phyloP scores from a whole-genome alignment of 2,888 invertebrate genomes.

The Erynnis tages region DNA sequence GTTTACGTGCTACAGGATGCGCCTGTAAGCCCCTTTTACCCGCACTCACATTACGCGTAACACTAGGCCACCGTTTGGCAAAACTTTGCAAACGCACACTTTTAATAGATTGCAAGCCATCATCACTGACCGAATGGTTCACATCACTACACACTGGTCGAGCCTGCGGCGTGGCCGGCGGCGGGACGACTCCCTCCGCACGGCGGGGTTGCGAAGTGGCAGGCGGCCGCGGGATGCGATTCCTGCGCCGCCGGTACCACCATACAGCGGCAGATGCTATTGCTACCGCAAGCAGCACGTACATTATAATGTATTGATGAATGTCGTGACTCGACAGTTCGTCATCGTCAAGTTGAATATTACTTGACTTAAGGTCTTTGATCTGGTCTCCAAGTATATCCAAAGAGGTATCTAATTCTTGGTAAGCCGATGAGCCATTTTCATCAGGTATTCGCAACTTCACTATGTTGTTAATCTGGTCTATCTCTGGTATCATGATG shows the following conservation, averaged over 20 bases:
- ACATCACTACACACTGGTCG: neutral
- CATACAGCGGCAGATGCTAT: neutral
- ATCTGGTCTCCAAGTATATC: neutral
- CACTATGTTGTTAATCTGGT: conserved; percentile 19
- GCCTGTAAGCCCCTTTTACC: too few relatives aligned
- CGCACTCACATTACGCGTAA: neutral
- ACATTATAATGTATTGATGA: neutral
- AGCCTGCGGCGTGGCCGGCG: neutral
- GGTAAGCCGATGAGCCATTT: neutral
- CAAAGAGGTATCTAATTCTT: neutral
- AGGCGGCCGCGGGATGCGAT: neutral
- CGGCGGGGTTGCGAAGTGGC: neutral
- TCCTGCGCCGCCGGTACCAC: neutral
- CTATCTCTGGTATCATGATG: conserved; percentile 9
- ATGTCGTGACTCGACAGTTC: neutral
- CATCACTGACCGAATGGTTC: neutral
- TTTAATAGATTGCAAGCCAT: too few relatives aligned
- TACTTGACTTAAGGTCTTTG: neutral
- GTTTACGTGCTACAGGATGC: too few relatives aligned
- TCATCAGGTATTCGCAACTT: conserved; percentile 6
- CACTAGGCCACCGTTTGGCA: neutral
- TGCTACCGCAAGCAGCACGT: neutral
- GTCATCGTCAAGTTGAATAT: neutral
- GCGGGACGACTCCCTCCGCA: neutral
- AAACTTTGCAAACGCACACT: neutral